Base-by-base conservation (phyloP, 2,888 invertebrate species). In the Ametastegia equiseti region DNA sequence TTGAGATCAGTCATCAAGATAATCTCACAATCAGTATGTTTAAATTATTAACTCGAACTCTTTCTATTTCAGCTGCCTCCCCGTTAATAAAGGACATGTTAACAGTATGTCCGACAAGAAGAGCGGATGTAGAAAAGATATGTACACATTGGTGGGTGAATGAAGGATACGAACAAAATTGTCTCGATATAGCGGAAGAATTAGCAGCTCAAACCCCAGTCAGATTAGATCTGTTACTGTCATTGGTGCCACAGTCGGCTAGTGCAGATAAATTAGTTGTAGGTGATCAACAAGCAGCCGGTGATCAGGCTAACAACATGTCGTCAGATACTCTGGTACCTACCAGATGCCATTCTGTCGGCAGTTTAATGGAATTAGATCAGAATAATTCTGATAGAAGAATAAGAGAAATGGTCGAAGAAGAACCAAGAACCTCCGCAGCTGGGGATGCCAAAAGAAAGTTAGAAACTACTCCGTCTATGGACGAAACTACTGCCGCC, bases 131-230 rank as follows among this genome's bases (percentile, higher is more conserved):
- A 85, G 96, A 97, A 83, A 97, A 97, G 91, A 98, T 99, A 84
- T 98, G 99, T 90, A 95, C 96, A 65, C 97, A 99, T 93, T 97
- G 97, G 97, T 99, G 99, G 99, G 97, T 99, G 83, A 99, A 99
- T 91, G 94, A 95, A 87, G 96, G 96, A 0, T 97, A 96, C 88
- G 94, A 95, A 84, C 95, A 95, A 47, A 96, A 96, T 63, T 97
- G 98, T 91, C 93, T 98, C 83, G 96, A 97, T 85, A 94, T 97
- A 87, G 97, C 98, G 0, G 97, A 98, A 91, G 96, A 97, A 86
- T 92, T 98, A 84, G 98, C 98, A 33, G 97, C 97, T 86, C 96
- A 97, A 92, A 98, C 98, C 1, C 98, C 98, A 0, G 97, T 98
- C 60, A 94, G 98, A 60, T 93, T 98, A 42, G 98, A 98, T 92